These are phyloP conservation scores for Trichogramma dendrolimi DNA, from an alignment of 2,888 invertebrate species.

Conservation along the genomic window DNA sequence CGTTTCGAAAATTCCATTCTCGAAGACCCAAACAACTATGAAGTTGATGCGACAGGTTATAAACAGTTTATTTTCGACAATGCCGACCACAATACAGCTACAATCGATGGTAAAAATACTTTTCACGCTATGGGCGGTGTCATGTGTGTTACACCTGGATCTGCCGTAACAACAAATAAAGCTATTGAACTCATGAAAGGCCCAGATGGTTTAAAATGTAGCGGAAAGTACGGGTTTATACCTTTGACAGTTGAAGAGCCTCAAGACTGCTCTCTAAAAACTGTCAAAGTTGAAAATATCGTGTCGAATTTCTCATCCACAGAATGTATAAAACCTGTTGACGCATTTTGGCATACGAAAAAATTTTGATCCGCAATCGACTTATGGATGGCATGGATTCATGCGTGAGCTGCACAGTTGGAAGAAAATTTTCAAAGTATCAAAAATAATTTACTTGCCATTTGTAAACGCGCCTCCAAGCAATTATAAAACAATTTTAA, in stretches of 20 bases:
- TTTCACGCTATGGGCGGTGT: constrained; percentile 7
- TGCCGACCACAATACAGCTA: neutral
- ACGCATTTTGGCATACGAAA: no score
- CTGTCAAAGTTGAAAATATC: no score
- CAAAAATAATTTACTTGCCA: constrained; percentile 1
- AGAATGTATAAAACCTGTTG: no score
- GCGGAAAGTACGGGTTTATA: no score
- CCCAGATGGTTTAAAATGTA: no score
- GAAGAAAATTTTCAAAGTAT: neutral
- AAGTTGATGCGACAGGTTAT: neutral
- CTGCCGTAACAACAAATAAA: no score
- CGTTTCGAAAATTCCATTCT: neutral
- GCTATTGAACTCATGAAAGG: no score
- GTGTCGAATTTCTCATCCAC: no score
- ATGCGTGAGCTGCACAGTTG: constrained; percentile 4
- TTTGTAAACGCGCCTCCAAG: constrained; percentile 4
- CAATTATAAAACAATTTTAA: neutral
- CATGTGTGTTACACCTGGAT: neutral
- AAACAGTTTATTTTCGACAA: constrained; percentile 10
- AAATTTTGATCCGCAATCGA: neutral
- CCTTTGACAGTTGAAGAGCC: no score
- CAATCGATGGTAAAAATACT: constrained; percentile 10
- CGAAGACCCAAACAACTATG: neutral
- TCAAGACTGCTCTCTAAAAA: no score
- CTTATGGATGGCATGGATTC: constrained; percentile 9